phyloP scores from a whole-genome alignment of 2,797 vertebrate genomes.

The Mus caroli region DNA sequence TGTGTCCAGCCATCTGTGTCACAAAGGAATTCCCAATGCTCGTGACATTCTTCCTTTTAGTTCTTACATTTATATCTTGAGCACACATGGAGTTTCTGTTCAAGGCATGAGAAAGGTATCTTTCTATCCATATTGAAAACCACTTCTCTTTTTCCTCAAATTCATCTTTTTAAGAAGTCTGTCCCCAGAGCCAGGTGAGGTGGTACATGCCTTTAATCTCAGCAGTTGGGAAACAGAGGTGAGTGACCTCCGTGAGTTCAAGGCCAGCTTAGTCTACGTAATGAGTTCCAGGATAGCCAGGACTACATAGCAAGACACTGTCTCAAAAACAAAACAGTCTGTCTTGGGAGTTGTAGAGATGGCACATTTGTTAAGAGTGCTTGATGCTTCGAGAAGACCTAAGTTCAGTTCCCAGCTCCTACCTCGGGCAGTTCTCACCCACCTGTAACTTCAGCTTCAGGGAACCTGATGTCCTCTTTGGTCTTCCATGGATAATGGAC shows the following conservation, averaged over 20 bases:
- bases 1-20: not conserved
- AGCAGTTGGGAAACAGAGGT: not conserved
- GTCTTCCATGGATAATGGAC: not conserved
- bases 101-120: not conserved
- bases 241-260: not conserved
- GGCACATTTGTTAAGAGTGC: not conserved
- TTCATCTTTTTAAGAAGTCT: not conserved
- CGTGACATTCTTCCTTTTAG: not conserved
- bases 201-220: not conserved
- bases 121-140: conserved; percentile 37
- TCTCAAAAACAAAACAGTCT: not conserved
- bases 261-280: not conserved
- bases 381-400: not conserved
- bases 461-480: not conserved
- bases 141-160: not conserved
- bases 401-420: not conserved
- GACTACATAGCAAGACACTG: not conserved
- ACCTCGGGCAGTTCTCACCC: not conserved
- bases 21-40: not conserved
- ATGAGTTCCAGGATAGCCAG: not conserved
- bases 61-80: not conserved
- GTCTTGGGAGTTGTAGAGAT: not conserved
- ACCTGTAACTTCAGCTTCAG: not conserved
- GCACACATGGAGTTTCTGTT: not conserved
- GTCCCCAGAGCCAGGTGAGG: not conserved